Evolutionary conservation across 2,113 vertebrate genomes (phyloP).

Genomic region (Lagopus leucura): DNA sequence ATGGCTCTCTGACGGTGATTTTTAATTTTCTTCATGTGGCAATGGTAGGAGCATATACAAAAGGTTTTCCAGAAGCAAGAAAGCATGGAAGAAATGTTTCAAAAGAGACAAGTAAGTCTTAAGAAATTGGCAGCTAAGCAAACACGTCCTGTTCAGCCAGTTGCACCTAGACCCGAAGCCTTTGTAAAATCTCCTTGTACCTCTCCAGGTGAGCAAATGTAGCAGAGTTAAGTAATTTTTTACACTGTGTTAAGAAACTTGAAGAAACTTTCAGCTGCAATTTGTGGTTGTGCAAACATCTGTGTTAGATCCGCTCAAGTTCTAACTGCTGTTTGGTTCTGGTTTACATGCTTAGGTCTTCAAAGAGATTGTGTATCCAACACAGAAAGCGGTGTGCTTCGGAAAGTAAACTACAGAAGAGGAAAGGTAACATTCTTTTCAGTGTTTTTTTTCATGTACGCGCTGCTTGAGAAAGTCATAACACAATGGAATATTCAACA

Average conservation of each 20-base stretch:
- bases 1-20: neutral
- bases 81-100: conserved; percentile 96
- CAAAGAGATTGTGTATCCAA: conserved; percentile 75
- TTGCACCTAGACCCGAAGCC: conserved; percentile 95
- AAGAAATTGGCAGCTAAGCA: conserved; percentile 97
- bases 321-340: neutral
- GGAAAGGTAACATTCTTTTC: conserved; percentile 76
- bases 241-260: neutral
- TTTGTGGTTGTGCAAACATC: neutral
- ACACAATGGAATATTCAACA: neutral
- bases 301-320: neutral
- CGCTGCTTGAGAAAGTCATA: neutral
- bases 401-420: conserved; percentile 80
- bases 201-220: conserved; percentile 81
- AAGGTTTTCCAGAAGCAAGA: conserved; percentile 93
- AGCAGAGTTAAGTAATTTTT: neutral
- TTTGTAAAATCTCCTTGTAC: conserved; percentile 88
- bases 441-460: neutral
- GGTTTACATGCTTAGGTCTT: conserved; percentile 52
- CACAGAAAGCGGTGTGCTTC: conserved; percentile 68
- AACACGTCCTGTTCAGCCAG: conserved; percentile 93
- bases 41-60: conserved; percentile 87
- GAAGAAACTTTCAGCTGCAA: neutral
- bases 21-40: neutral
- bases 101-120: conserved; percentile 92